These are phyloP conservation scores for Cairina moschata DNA, from an alignment of 2,113 vertebrate species.

Conservation along the genomic window DNA sequence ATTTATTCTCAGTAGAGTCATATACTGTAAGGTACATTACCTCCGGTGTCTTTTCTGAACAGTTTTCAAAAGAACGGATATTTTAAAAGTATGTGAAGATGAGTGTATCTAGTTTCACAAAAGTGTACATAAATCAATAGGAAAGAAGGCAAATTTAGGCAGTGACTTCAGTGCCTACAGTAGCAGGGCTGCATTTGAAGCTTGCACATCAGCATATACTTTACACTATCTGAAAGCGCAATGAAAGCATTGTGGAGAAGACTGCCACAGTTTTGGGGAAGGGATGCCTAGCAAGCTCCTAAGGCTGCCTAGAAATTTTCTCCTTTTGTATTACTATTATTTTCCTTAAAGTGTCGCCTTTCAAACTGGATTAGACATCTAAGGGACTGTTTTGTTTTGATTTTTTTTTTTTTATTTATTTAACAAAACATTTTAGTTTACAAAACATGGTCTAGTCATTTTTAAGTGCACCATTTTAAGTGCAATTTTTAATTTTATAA, in stretches of 20 bases:
- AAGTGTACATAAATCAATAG: not conserved
- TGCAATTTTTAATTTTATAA: not conserved
- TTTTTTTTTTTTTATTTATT: fast-evolving
- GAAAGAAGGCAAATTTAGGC: not conserved
- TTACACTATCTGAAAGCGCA: not conserved
- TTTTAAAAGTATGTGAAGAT: not conserved
- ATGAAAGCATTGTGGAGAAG: not conserved
- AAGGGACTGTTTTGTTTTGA: not conserved
- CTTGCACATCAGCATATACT: not conserved
- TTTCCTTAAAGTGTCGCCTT: not conserved
- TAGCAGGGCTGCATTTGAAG: not conserved
- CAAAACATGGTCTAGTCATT: not conserved
- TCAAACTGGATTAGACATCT: not conserved
- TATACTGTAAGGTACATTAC: conserved; percentile 36
- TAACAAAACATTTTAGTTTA: not conserved
- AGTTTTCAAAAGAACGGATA: conserved; percentile 20
- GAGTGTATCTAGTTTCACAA: conserved; percentile 21
- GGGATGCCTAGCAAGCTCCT: not conserved
- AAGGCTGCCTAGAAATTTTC: not conserved
- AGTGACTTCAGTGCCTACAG: not conserved
- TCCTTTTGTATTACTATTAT: not conserved
- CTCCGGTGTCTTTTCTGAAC: not conserved
- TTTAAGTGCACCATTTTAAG: not conserved
- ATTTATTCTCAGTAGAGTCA: conserved; percentile 9
- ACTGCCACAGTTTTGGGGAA: not conserved